These are phyloP conservation scores for Drosophila neutralis DNA, from an alignment of 2,888 invertebrate genomes.

Conservation along the genomic window DNA sequence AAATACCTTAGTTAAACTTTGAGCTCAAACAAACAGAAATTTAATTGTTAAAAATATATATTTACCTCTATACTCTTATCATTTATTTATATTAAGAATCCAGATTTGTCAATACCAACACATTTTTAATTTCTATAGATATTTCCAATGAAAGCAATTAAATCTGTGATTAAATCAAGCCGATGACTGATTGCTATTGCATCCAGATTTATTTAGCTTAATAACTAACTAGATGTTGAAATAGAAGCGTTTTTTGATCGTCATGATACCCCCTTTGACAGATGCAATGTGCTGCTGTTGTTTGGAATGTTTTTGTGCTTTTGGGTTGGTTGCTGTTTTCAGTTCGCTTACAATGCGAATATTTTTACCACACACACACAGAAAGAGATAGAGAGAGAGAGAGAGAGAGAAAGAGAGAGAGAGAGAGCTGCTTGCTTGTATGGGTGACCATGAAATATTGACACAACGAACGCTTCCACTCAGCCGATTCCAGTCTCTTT, in stretches of 20 bases:
- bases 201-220: neutral
- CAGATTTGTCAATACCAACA: neutral
- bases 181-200: neutral
- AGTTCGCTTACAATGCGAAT: conserved; percentile 58
- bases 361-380: conserved; percentile 48
- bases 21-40: conserved; percentile 4
- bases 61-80: neutral
- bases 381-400: neutral
- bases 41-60: neutral
- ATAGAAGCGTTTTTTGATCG: conserved; percentile 15
- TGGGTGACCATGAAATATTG: conserved; percentile 79
- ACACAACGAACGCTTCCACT: conserved; percentile 65
- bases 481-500: conserved; percentile 67
- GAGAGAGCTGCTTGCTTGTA: conserved; percentile 33
- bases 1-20: conserved; percentile 15
- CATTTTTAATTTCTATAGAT: neutral
- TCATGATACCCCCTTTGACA: conserved; percentile 16
- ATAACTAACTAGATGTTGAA: neutral
- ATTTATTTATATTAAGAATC: neutral
- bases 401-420: neutral
- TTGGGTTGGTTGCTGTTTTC: conserved; percentile 46
- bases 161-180: neutral
- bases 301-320: conserved; percentile 44
- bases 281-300: conserved; percentile 14
- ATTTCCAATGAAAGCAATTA: neutral